A percentile compares a stretch with the other conserved stretches of the same genome.
These are phyloP conservation scores for Pseudochirops corinnae DNA, from an alignment of 2,797 vertebrate genomes.

Conservation along the genomic window DNA sequence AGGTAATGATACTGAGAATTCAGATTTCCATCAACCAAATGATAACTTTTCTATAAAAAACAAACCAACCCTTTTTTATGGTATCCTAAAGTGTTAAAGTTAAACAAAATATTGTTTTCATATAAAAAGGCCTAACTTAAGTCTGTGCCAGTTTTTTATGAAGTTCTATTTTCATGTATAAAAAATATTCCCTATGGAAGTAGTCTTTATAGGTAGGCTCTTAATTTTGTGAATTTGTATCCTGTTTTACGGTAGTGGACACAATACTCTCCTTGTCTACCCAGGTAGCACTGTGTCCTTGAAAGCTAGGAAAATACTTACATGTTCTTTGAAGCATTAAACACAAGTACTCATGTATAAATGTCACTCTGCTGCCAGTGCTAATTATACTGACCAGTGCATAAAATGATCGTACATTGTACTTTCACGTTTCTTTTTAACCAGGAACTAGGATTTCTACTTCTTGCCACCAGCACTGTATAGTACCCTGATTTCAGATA, in stretches of 20 bases:
- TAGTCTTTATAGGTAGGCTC: neutral
- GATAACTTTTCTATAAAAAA: conserved; percentile 70
- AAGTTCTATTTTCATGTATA: conserved; percentile 41
- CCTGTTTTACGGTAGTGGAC: conserved; percentile 54
- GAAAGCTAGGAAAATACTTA: conserved; percentile 57
- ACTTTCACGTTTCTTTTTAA: neutral
- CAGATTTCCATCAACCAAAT: conserved; percentile 62
- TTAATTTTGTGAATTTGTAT: conserved; percentile 47
- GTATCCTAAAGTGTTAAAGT: conserved; percentile 72
- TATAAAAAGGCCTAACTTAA: conserved; percentile 66
- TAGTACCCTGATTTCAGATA: conserved; percentile 32
- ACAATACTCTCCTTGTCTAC: conserved; percentile 45
- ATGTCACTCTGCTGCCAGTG: conserved; percentile 27
- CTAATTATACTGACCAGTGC: conserved; percentile 30
- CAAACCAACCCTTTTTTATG: conserved; percentile 33
- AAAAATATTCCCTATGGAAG: conserved; percentile 57
- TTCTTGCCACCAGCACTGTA: conserved; percentile 20
- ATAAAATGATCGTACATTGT: conserved; percentile 30
- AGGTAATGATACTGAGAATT: conserved; percentile 54
- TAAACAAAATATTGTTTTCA: conserved; percentile 61
- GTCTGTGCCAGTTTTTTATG: conserved; percentile 5
- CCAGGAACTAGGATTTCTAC: neutral
- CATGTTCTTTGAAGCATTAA: conserved; percentile 51
- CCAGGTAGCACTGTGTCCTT: conserved; percentile 49
- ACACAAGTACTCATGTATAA: neutral